phyloP scores from a whole-genome alignment of 1,140 invertebrate species.

The Zaprionus nigranus region DNA sequence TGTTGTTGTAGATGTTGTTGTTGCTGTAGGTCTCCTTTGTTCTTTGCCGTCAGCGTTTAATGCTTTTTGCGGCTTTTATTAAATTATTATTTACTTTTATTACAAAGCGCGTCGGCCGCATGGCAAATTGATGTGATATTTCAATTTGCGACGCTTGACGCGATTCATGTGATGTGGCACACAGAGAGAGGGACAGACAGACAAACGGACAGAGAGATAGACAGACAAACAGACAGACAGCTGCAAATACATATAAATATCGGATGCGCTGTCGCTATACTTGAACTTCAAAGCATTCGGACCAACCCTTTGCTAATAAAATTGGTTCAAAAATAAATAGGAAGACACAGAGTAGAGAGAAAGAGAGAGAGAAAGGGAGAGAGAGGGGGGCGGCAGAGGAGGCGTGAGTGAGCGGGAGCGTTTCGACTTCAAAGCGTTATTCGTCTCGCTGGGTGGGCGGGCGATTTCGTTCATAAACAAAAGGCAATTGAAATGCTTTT shows the following conservation, averaged over 20 bases:
- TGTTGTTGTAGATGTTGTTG: constrained; percentile 46
- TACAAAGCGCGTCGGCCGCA: constrained; percentile 78
- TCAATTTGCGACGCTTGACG: constrained; percentile 75
- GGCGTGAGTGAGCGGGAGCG: constrained; percentile 21
- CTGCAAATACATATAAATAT: constrained; percentile 55
- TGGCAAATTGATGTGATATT: constrained; percentile 81
- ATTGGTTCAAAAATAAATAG: constrained; percentile 71
- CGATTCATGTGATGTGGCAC: constrained; percentile 35
- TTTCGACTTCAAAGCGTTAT: constrained; percentile 69
- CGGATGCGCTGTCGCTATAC: constrained; percentile 58
- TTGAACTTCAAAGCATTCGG: constrained; percentile 75
- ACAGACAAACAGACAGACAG: constrained; percentile 17
- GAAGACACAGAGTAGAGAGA: background rate
- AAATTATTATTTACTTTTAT: constrained; percentile 83
- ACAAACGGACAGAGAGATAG: constrained; percentile 4
- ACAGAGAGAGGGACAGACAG: constrained; percentile 17
- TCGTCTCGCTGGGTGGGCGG: constrained; percentile 20
- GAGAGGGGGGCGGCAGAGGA: background rate
- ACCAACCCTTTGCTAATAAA: constrained; percentile 75
- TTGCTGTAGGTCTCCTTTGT: constrained; percentile 53
- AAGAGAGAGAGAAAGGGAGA: background rate
- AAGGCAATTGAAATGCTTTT: constrained; percentile 74
- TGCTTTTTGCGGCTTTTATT: constrained; percentile 77
- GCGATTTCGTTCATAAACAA: constrained; percentile 64
- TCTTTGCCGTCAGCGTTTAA: constrained; percentile 78